Evolutionary conservation across 2,888 invertebrate genomes (phyloP).

Genomic region (Aspidiotus rigidus): DNA sequence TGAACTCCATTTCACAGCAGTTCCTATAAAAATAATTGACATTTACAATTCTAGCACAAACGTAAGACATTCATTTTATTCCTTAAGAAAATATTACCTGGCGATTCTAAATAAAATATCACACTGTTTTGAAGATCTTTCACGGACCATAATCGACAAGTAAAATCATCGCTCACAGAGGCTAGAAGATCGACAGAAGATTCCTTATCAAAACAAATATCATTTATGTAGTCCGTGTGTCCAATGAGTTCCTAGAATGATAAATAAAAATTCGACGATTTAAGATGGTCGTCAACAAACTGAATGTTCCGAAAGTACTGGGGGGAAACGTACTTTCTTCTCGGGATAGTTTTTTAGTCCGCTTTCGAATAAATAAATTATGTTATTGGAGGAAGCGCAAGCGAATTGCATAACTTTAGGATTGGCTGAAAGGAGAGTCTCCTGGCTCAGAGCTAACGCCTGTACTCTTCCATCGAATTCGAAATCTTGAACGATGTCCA

Average conservation of each 20-base stretch:
- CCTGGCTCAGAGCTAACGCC: slow-evolving; percentile 53
- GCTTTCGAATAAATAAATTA: slow-evolving; percentile 39
- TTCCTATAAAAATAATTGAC: slow-evolving; percentile 5
- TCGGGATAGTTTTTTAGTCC: slow-evolving; percentile 32
- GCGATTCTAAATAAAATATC: slow-evolving; percentile 33
- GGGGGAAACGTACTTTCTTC: slow-evolving; percentile 9
- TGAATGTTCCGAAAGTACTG: background rate
- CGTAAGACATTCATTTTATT: too few species aligned
- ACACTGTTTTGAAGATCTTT: slow-evolving; percentile 41
- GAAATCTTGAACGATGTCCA: slow-evolving; percentile 50
- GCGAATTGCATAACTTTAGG: slow-evolving; percentile 52
- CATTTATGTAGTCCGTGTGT: slow-evolving; percentile 61
- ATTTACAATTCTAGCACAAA: background rate
- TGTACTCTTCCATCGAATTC: slow-evolving; percentile 50
- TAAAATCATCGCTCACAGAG: slow-evolving; percentile 67
- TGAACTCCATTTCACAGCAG: slow-evolving; percentile 55
- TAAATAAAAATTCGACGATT: background rate
- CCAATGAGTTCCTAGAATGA: slow-evolving; percentile 49
- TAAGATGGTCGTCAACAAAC: background rate
- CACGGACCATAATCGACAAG: slow-evolving; percentile 58
- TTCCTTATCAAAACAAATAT: slow-evolving; percentile 53
- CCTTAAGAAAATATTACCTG: slow-evolving; percentile 41
- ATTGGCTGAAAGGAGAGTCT: slow-evolving; percentile 51
- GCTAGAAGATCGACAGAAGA: slow-evolving; percentile 58
- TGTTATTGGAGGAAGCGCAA: slow-evolving; percentile 51